Evolutionary conservation across 35 echinoderm and acorn worm species (phyloP).

Genomic region (Ophiothrix spiculata): DNA sequence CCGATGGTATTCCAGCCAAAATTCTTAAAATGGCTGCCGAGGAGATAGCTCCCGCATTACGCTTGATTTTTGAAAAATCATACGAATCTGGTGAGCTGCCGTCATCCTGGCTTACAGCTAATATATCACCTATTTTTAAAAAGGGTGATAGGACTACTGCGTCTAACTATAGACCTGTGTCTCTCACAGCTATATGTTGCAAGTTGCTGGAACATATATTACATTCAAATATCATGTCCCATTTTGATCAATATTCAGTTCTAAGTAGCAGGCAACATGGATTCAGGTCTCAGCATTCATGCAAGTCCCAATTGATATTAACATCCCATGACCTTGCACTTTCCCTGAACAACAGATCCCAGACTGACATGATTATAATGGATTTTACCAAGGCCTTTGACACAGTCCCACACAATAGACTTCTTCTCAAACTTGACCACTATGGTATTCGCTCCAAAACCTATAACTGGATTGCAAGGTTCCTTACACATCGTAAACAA

Average conservation of each 20-base stretch:
- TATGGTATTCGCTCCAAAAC: too few species aligned
- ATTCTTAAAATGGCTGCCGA: constrained; percentile 10
- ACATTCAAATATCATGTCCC: background rate
- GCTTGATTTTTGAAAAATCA: background rate
- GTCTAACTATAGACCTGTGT: constrained; percentile 28
- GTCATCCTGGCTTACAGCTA: constrained; percentile 21
- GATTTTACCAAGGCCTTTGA: too few species aligned
- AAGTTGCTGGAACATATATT: constrained; percentile 33
- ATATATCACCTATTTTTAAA: constrained; percentile 18
- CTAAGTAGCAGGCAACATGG: constrained; percentile 6
- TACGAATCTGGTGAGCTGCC: background rate
- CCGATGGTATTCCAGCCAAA: background rate
- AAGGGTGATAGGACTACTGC: background rate
- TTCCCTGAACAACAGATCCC: too few species aligned
- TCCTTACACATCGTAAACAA: too few species aligned
- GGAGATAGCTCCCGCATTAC: background rate
- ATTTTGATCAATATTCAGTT: constrained; percentile 18
- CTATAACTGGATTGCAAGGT: too few species aligned
- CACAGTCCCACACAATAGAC: too few species aligned
- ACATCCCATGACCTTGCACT: too few species aligned
- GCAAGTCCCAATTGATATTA: constrained; percentile 3
- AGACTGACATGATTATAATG: too few species aligned
- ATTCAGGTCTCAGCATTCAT: background rate
- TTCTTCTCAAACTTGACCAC: too few species aligned
- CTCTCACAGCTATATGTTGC: constrained; percentile 23